Percentiles rank a stretch among this genome's conserved stretches.
These are phyloP conservation scores for Cecidostiba fungosa DNA, from an alignment of 2,888 invertebrate genomes.

Conservation along the genomic window DNA sequence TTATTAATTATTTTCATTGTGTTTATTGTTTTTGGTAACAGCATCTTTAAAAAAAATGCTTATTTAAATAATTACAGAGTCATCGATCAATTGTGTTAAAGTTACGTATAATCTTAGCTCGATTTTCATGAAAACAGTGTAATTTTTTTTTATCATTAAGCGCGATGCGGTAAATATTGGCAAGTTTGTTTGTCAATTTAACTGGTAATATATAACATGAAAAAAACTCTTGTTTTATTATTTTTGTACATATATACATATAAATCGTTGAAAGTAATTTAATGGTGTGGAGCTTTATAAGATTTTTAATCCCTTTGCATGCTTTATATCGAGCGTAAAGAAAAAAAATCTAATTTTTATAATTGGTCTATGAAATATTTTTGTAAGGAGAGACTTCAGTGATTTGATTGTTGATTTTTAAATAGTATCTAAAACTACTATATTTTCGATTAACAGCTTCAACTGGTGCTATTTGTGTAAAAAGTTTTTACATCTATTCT, in stretches of 20 bases:
- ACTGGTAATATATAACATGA: slow-evolving; percentile 60
- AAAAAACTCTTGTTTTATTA: slow-evolving; percentile 66
- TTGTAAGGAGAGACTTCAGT: slow-evolving; percentile 53
- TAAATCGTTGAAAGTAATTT: slow-evolving; percentile 66
- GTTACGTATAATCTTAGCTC: slow-evolving; percentile 59
- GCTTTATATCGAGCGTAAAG: slow-evolving; percentile 57
- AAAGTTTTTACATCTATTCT: slow-evolving; percentile 25
- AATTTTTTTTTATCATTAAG: slow-evolving; percentile 55
- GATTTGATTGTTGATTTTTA: slow-evolving; percentile 43
- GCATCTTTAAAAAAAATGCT: slow-evolving; percentile 27
- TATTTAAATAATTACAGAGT: slow-evolving; percentile 30
- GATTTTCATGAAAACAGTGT: slow-evolving; percentile 52
- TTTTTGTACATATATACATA: slow-evolving; percentile 68
- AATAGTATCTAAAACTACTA: slow-evolving; percentile 26
- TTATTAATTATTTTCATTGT: slow-evolving; percentile 15
- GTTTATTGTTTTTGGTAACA: slow-evolving; percentile 18
- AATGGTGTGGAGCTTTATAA: slow-evolving; percentile 66
- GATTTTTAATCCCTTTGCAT: slow-evolving; percentile 62
- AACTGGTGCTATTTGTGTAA: slow-evolving; percentile 40
- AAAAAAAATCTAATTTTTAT: slow-evolving; percentile 65
- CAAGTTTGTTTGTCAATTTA: slow-evolving; percentile 57
- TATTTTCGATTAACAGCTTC: neutral
- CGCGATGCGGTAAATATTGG: slow-evolving; percentile 52
- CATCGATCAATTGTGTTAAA: slow-evolving; percentile 30
- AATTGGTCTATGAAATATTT: slow-evolving; percentile 69